These are phyloP conservation scores for Norana najaformis DNA, from an alignment of 2,888 invertebrate genomes.

Conservation along the genomic window DNA sequence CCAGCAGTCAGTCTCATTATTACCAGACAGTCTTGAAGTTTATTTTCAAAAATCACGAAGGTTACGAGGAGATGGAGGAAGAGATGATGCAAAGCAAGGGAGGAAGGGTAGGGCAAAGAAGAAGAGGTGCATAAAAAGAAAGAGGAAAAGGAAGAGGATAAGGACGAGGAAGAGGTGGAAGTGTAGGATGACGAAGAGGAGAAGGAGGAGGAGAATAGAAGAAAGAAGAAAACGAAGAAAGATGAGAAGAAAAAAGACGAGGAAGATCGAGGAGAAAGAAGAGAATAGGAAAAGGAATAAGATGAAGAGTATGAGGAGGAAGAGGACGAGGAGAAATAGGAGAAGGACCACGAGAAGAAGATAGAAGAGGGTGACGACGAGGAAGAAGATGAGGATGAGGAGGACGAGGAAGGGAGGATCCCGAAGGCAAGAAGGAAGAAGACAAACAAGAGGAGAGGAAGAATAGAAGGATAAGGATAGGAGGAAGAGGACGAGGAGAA, in stretches of 20 bases:
- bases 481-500: background rate
- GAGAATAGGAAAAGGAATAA: background rate
- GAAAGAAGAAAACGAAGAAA: no score
- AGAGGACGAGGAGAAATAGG: background rate
- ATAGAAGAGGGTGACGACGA: background rate
- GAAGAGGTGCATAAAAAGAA: no score
- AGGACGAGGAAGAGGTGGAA: background rate
- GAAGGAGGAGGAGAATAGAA: background rate
- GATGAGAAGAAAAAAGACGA: constrained; percentile 21
- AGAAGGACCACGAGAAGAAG: background rate
- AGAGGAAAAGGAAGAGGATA: background rate
- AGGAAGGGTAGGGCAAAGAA: no score
- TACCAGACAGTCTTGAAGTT: background rate
- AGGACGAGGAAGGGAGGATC: no score
- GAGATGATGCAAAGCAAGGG: background rate
- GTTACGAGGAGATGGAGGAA: background rate
- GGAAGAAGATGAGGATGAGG: constrained; percentile 9
- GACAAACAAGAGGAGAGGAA: background rate
- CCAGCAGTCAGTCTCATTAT: background rate
- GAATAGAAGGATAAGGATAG: background rate
- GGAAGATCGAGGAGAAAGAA: background rate
- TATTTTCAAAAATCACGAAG: no score
- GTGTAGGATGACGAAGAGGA: no score
- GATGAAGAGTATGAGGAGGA: background rate
- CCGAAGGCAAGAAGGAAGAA: no score